phyloP scores from a whole-genome alignment of 2,113 vertebrate species.

The Psilopsiagon aurifrons region DNA sequence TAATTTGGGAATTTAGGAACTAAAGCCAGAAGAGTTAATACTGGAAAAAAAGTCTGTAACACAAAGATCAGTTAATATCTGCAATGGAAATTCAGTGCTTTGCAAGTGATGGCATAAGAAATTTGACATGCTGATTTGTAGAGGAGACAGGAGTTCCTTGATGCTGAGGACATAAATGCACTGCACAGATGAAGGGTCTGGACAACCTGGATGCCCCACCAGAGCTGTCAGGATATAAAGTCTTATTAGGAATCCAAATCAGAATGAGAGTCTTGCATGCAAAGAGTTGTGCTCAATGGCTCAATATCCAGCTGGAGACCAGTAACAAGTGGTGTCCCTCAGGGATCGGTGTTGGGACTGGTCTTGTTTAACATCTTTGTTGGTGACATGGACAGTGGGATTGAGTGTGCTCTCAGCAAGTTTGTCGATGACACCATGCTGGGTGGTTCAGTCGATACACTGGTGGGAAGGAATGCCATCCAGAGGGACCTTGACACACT shows the following conservation, averaged over 20 bases:
- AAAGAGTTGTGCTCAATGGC: too few species aligned
- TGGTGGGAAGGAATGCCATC: too few species aligned
- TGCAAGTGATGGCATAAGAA: neutral
- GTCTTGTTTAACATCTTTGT: too few species aligned
- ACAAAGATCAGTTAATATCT: neutral
- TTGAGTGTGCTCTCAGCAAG: too few species aligned
- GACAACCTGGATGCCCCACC: neutral
- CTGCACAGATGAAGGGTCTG: neutral
- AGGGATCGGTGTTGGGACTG: too few species aligned
- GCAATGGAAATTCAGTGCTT: neutral
- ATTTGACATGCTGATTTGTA: neutral
- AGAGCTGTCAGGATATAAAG: neutral
- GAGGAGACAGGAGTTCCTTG: neutral
- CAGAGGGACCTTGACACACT: too few species aligned
- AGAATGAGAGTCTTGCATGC: neutral
- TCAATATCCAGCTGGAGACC: too few species aligned
- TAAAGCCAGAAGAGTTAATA: neutral
- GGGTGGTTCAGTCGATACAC: too few species aligned
- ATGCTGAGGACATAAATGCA: accelerated
- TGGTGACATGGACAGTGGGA: too few species aligned
- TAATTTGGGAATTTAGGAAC: neutral
- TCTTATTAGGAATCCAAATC: neutral
- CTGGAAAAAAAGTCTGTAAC: neutral
- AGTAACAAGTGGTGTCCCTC: too few species aligned
- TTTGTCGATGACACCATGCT: too few species aligned